A percentile compares a stretch with the other conserved stretches of the same genome.
Evolutionary conservation across 2,888 invertebrate species (phyloP).

Genomic region (Lithodes maja): DNA sequence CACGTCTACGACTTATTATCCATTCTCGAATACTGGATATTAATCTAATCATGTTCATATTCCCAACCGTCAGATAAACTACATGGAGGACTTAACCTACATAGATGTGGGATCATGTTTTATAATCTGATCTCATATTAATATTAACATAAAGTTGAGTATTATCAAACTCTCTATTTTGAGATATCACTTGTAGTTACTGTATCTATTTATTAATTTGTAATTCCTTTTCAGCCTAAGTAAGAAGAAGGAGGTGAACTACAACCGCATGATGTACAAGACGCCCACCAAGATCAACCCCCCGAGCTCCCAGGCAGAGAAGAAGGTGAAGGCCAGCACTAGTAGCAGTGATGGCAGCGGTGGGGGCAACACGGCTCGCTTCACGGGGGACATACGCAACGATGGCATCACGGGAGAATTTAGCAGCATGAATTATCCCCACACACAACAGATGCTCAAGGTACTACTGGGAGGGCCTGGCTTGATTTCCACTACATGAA

Average conservation of each 20-base stretch:
- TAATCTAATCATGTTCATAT: no score
- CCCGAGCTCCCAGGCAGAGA: background rate
- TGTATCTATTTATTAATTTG: no score
- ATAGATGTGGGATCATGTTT: no score
- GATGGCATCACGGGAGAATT: slow-evolving; percentile 70
- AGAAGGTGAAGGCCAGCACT: background rate
- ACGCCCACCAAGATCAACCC: background rate
- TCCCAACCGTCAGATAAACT: no score
- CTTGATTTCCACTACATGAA: background rate
- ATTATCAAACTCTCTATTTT: no score
- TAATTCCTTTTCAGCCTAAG: background rate
- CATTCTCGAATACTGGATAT: no score
- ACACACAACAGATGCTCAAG: slow-evolving; percentile 61
- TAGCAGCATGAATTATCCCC: slow-evolving; percentile 70
- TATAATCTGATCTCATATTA: no score
- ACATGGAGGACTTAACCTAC: no score
- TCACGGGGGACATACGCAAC: slow-evolving; percentile 63
- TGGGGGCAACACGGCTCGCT: slow-evolving; percentile 10
- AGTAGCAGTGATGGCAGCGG: no score
- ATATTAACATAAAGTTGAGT: no score
- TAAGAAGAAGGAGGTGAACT: slow-evolving; percentile 1
- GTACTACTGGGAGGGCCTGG: slow-evolving; percentile 29
- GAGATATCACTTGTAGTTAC: no score
- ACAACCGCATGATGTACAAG: slow-evolving; percentile 41
- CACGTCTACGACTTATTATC: no score